Evolutionary conservation across 2,797 vertebrate species (phyloP), one percentile per base, ranked within the genome.

Genomic region (Helostoma temminkii): DNA sequence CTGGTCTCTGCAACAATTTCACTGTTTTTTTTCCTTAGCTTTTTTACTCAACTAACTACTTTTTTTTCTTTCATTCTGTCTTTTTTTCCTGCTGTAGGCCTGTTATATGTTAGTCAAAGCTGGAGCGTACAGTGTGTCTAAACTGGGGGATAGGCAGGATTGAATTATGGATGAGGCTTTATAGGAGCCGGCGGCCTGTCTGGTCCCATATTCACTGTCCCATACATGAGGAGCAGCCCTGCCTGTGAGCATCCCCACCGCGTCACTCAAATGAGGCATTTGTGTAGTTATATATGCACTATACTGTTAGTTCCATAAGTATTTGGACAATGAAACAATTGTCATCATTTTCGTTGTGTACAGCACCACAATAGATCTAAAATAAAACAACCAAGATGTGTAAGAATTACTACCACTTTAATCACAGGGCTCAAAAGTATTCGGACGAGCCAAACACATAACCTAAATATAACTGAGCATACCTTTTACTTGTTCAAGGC

Each of bases 161-260:
- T 90, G 87, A 91, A 90, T 91, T 89, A 91, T 91, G 91, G 80
- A 92, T 87, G 81, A 88, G 80, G 62, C 59, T 89, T 91, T 85
- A 88, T 78, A 71, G 75, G 67, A 90, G 79, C 76, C 61, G 82
- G 85, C 80, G 76, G 84, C 80, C 78, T 85, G 88, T 88, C 90
- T 82, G 74, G 71, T 86, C 78, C 74, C 78, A 91, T 85, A 84
- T 86, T 80, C 80, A 77, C 76, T 69, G 79, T 87, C 87, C 87
- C 81, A 62, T 74, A 81, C 78, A 73, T 59, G 82, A 80, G 68
- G 58, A 75, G 71, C 59, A 47, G 80, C 65, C 63, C 86, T 85
- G 84, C 80, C 83, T 37, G 41, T 6, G 21, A 86, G 81, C 76
- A 85, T 87, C 83, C 49, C 62, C 54, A 53, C 62, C 54, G 70